phyloP scores from a whole-genome alignment of 2,113 vertebrate species.

The Pseudonaja textilis region DNA sequence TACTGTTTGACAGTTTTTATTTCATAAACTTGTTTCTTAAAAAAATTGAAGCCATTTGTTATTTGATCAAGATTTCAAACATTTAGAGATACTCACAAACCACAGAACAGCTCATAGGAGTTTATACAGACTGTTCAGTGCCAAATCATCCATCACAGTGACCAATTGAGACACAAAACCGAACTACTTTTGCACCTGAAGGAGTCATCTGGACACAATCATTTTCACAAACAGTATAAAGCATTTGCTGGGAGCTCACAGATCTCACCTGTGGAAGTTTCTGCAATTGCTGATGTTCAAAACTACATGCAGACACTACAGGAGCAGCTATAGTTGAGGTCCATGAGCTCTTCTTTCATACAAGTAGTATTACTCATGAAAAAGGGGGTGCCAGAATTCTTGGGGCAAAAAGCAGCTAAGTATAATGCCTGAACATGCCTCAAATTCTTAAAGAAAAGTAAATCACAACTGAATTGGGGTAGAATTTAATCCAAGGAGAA shows the following conservation, averaged over 20 bases:
- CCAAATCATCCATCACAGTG: slow-evolving; percentile 46
- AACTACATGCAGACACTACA: not conserved
- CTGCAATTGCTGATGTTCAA: not conserved
- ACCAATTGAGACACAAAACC: slow-evolving; percentile 15
- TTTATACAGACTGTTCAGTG: slow-evolving; percentile 63
- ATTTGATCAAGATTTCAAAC: slow-evolving; percentile 66
- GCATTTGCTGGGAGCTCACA: not conserved
- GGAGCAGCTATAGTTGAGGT: not conserved
- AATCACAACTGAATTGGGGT: slow-evolving; percentile 67
- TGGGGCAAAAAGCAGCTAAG: slow-evolving; percentile 8
- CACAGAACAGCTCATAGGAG: slow-evolving; percentile 71
- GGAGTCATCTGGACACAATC: not conserved
- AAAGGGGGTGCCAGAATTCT: slow-evolving; percentile 3
- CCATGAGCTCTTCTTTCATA: not conserved
- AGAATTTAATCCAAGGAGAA: slow-evolving; percentile 70
- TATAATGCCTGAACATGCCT: slow-evolving; percentile 31
- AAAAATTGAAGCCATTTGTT: slow-evolving; percentile 68
- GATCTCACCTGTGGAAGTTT: not conserved
- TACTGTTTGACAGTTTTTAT: slow-evolving; percentile 53
- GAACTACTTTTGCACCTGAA: not conserved
- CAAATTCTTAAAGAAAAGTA: slow-evolving; percentile 54
- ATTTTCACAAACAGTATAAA: slow-evolving; percentile 5
- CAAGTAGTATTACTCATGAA: slow-evolving; percentile 8
- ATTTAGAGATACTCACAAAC: slow-evolving; percentile 72
- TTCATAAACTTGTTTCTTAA: slow-evolving; percentile 67